Evolutionary conservation across 2,797 vertebrate genomes (phyloP), one percentile per base, ranked within the genome.

Genomic region (Myotis planiceps): DNA sequence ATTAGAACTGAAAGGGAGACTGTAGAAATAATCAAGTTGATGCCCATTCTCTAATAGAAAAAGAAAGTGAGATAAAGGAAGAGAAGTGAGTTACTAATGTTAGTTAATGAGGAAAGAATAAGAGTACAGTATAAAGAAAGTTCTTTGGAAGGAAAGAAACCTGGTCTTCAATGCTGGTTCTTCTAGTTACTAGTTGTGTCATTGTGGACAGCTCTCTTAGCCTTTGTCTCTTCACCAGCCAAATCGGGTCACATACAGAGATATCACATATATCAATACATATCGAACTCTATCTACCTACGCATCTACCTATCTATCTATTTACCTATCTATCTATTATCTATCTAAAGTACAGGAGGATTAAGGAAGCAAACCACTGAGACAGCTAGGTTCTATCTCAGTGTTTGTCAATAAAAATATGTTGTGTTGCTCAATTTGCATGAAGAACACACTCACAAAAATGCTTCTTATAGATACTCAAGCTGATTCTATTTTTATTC

Each of bases 21-120:
- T 45, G 9, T 65, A 76, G 18, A 94, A 93, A 90, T 93, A 37
- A 74, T 69, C 32, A 79, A 66, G 51, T n/a, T 72, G 42, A 58
- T 42, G 6, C 5, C 10, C 68, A 1, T 60, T 80, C 39, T 68
- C 75, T 83, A 94, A 82, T 8, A 86, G 60, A 88, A 42, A 32
- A 84, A 78, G 39, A 94, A 96, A 95, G 65, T 49, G 49, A 96
- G 13, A 5, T 80, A 82, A 89, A 93, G 32, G 19, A 69, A 92
- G 16, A 19, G 27, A 93, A 86, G 5, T 34, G 25, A 91, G 32
- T 66, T 6, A 71, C 63, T 80, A 60, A 93, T 25, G 34, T 76
- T 87, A 75, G 25, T 76, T 69, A 83, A 81, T 45, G 15, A 42
- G 45, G 21, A 90, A 7, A 85, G 16, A 93, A 51, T 29, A 4